Evolutionary conservation across 2,797 vertebrate genomes (phyloP).

Genomic region (Argya squamiceps): DNA sequence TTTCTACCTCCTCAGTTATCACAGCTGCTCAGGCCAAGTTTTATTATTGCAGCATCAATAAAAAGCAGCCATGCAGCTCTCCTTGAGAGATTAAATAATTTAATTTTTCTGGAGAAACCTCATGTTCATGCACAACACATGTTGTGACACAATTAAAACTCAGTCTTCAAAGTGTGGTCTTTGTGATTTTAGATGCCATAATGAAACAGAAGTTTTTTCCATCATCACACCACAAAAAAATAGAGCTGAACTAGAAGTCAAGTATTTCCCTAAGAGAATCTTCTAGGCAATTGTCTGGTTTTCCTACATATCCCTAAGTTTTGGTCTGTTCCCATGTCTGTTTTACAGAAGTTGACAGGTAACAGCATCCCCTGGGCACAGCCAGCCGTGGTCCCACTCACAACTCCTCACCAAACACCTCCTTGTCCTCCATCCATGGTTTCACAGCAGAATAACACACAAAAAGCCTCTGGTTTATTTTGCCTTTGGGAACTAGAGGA

Average conservation of each 20-base stretch:
- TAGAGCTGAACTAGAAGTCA: background rate
- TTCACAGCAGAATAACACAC: background rate
- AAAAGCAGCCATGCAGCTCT: background rate
- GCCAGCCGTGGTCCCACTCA: fast-evolving
- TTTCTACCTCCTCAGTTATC: background rate
- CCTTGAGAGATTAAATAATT: background rate
- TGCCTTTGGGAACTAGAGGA: constrained; percentile 19
- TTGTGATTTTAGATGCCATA: background rate
- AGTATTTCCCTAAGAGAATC: background rate
- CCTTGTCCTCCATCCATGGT: fast-evolving
- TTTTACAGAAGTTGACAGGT: background rate
- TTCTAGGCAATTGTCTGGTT: background rate
- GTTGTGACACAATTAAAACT: background rate
- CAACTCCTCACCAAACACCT: background rate
- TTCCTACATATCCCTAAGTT: fast-evolving
- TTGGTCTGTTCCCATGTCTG: background rate
- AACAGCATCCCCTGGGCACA: background rate
- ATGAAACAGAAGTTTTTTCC: background rate
- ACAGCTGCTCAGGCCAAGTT: background rate
- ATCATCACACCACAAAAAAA: background rate
- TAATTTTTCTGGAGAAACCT: background rate
- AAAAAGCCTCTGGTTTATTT: background rate
- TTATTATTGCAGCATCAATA: background rate
- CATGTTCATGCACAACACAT: background rate
- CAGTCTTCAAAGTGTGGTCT: background rate